Evolutionary conservation across 2,797 vertebrate genomes (phyloP).

Genomic region (Periophthalmus magnuspinnatus): DNA sequence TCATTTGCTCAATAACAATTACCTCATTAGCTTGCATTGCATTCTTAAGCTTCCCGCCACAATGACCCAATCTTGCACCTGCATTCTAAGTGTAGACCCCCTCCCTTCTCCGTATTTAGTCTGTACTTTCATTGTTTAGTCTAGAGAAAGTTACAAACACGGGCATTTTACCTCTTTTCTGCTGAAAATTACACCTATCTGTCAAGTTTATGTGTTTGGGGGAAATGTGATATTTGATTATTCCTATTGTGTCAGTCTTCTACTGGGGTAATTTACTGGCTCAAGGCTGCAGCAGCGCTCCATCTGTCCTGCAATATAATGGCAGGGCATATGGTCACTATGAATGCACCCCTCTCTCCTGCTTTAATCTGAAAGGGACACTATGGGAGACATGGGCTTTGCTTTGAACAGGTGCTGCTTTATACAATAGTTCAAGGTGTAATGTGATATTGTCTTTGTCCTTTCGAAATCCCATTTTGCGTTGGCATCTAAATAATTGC

Average conservation of each 20-base stretch:
- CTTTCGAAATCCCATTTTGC: too few relatives aligned
- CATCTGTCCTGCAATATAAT: conserved; percentile 58
- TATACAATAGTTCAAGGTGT: background rate
- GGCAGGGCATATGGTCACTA: conserved; percentile 55
- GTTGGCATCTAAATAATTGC: too few relatives aligned
- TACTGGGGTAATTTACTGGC: conserved; percentile 47
- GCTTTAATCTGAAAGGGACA: conserved; percentile 23
- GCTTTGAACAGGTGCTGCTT: background rate
- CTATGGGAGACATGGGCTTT: conserved; percentile 6
- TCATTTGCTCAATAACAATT: background rate
- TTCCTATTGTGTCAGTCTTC: conserved; percentile 33
- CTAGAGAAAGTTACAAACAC: background rate
- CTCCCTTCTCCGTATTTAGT: background rate
- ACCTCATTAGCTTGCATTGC: background rate
- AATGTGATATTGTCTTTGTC: background rate
- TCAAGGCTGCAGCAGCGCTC: conserved; percentile 37
- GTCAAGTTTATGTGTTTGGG: conserved; percentile 35
- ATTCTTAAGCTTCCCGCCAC: background rate
- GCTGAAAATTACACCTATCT: conserved; percentile 13
- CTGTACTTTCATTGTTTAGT: background rate
- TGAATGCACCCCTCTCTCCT: conserved; percentile 15
- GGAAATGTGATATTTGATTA: conserved; percentile 34
- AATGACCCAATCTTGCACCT: background rate
- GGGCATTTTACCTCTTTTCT: conserved; percentile 1
- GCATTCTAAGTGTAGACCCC: background rate